Evolutionary conservation across 1,140 invertebrate species (phyloP).

Genomic region (Bradynema listronoti): DNA sequence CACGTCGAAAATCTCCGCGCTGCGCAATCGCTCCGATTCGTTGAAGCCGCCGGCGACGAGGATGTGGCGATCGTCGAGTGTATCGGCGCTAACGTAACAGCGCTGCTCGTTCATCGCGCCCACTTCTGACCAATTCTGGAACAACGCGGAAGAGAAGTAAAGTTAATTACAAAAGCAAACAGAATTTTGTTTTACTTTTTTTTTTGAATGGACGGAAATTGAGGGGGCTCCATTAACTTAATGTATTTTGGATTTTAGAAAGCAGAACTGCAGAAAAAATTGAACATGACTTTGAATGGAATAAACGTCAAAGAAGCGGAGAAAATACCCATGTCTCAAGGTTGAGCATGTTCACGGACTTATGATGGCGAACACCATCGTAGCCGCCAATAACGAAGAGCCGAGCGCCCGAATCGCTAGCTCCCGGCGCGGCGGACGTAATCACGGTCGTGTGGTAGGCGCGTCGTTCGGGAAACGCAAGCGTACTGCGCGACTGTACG

Average conservation of each 20-base stretch:
- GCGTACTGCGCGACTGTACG: background rate
- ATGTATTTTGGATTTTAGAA: too few species aligned
- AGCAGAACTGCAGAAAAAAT: too few species aligned
- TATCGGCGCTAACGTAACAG: constrained; percentile 19
- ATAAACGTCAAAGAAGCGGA: too few species aligned
- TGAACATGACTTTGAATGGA: too few species aligned
- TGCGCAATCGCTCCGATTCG: background rate
- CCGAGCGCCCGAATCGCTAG: background rate
- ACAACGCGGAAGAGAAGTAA: too few species aligned
- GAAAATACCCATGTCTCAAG: constrained; percentile 21
- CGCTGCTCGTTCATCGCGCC: constrained; percentile 19
- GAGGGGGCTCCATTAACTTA: too few species aligned
- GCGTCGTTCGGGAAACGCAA: background rate
- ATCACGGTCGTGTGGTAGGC: constrained; percentile 20
- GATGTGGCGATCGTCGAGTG: constrained; percentile 15
- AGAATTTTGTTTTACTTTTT: too few species aligned
- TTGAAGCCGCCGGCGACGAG: constrained; percentile 24
- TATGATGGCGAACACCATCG: constrained; percentile 19
- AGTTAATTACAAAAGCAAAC: too few species aligned
- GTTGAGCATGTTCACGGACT: constrained; percentile 2
- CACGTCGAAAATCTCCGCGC: constrained; percentile 19
- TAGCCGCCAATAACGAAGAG: constrained; percentile 24
- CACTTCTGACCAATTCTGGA: constrained; percentile 11
- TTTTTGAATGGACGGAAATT: too few species aligned
- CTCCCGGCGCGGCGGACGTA: too few species aligned